Conservation (phyloP, 2,888 invertebrate species). For the Helleia helle region DNA sequence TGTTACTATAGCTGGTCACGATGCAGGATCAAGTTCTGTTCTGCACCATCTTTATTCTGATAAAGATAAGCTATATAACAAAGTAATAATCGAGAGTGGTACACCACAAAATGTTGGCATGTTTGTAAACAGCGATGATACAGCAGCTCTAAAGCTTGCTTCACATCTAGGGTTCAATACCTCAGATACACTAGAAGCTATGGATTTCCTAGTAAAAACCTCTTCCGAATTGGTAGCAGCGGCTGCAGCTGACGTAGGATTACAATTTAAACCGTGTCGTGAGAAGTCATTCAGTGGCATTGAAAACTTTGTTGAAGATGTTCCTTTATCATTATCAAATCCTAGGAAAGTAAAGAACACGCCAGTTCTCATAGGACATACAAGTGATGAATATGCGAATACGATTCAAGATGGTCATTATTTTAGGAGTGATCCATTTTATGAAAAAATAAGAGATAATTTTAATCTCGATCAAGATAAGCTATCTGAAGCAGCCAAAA, state of each 20-base stretch:
- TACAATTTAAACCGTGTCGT: conserved; percentile 47
- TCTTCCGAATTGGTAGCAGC: conserved; percentile 42
- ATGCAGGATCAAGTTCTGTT: conserved; percentile 50
- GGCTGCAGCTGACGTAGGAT: conserved; percentile 38
- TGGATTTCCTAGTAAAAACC: conserved; percentile 36
- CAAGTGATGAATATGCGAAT: conserved; percentile 36
- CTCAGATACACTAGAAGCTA: conserved; percentile 40
- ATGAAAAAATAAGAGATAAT: conserved; percentile 37
- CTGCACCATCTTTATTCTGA: conserved; percentile 50
- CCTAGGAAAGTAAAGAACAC: conserved; percentile 43
- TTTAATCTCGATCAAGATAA: conserved; percentile 42
- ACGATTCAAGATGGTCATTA: conserved; percentile 31
- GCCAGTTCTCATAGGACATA: conserved; percentile 52
- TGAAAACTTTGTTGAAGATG: conserved; percentile 46
- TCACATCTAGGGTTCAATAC: conserved; percentile 45
- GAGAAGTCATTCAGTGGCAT: conserved; percentile 56
- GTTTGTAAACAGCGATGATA: conserved; percentile 43
- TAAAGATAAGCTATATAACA: conserved; percentile 50
- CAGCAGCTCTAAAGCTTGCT: conserved; percentile 47
- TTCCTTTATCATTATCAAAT: conserved; percentile 47
- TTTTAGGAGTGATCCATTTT: conserved; percentile 44
- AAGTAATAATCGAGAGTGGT: conserved; percentile 55
- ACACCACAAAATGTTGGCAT: conserved; percentile 48
- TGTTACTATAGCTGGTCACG: conserved; percentile 54
- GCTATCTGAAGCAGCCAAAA: conserved; percentile 31